Evolutionary conservation across 1,140 invertebrate genomes (phyloP).

Genomic region (Gyrodactylus salaris): DNA sequence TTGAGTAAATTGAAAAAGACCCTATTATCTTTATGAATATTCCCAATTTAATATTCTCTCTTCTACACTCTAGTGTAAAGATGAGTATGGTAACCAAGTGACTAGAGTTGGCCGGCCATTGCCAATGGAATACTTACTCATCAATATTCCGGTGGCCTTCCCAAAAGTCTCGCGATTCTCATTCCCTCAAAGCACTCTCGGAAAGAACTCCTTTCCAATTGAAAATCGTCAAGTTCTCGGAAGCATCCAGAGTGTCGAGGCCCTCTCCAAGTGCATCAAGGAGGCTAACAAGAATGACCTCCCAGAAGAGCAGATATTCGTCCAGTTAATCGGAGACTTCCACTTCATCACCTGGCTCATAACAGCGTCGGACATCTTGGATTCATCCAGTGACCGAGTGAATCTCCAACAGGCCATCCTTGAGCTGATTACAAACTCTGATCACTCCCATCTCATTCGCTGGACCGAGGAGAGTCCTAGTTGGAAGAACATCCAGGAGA

Average conservation of each 20-base stretch:
- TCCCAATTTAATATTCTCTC: too few species aligned
- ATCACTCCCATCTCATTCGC: neutral
- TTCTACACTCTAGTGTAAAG: conserved; percentile 1
- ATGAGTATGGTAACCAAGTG: conserved; percentile 1
- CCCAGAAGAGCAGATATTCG: neutral
- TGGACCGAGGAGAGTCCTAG: neutral
- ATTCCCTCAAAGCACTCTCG: neutral
- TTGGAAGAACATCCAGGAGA: neutral
- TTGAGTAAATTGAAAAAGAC: too few species aligned
- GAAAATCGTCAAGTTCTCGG: neutral
- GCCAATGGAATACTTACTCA: conserved; percentile 1
- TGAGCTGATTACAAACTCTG: neutral
- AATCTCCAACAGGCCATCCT: neutral
- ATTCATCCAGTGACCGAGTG: neutral
- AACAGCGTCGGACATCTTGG: neutral
- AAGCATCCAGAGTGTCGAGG: neutral
- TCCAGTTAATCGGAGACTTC: neutral
- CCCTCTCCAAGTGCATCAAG: neutral
- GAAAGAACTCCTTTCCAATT: neutral
- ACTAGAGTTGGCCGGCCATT: conserved; percentile 3
- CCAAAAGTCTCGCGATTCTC: neutral
- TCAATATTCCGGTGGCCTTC: conserved; percentile 2
- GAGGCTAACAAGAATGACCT: neutral
- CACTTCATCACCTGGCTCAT: neutral
- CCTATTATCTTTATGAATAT: too few species aligned